Percentiles rank a stretch among this genome's conserved stretches.
These are phyloP conservation scores for Hypselothyrea guttata DNA, from an alignment of 2,888 invertebrate species.

Conservation along the genomic window DNA sequence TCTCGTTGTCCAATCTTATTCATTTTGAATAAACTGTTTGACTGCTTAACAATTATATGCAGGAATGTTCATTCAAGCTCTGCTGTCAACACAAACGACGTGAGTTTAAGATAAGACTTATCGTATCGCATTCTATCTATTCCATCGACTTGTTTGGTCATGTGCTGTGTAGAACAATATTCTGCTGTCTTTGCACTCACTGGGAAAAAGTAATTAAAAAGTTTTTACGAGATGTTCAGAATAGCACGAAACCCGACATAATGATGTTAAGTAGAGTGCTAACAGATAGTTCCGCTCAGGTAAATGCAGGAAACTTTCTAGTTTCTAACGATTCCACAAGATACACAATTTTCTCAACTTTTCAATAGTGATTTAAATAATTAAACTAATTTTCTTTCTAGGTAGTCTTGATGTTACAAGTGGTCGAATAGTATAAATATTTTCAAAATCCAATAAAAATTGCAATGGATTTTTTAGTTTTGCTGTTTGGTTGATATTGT, in stretches of 20 bases:
- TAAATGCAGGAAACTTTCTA: neutral
- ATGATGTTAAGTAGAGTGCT: neutral
- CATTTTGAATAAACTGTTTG: slow-evolving; percentile 17
- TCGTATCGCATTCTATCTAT: slow-evolving; percentile 15
- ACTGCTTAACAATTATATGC: slow-evolving; percentile 17
- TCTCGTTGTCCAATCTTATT: slow-evolving; percentile 33
- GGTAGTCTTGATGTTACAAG: no score
- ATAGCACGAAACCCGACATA: neutral
- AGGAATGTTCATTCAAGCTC: slow-evolving; percentile 22
- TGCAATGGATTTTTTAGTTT: no score
- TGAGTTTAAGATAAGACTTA: slow-evolving; percentile 34
- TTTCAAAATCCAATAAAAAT: no score
- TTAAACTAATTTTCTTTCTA: no score
- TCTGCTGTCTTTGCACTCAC: slow-evolving; percentile 28
- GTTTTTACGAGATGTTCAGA: slow-evolving; percentile 10
- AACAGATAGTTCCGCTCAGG: neutral
- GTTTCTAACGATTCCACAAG: slow-evolving; percentile 8
- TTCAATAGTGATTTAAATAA: no score
- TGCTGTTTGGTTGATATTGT: no score
- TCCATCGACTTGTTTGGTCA: slow-evolving; percentile 5
- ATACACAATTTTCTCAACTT: neutral
- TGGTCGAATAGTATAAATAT: neutral
- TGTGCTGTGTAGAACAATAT: slow-evolving; percentile 20
- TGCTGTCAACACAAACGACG: slow-evolving; percentile 45
- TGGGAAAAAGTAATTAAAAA: slow-evolving; percentile 60